Percentiles rank a stretch among this genome's conserved stretches.
phyloP scores from a whole-genome alignment of 2,888 invertebrate species.

The Seira musarum region DNA sequence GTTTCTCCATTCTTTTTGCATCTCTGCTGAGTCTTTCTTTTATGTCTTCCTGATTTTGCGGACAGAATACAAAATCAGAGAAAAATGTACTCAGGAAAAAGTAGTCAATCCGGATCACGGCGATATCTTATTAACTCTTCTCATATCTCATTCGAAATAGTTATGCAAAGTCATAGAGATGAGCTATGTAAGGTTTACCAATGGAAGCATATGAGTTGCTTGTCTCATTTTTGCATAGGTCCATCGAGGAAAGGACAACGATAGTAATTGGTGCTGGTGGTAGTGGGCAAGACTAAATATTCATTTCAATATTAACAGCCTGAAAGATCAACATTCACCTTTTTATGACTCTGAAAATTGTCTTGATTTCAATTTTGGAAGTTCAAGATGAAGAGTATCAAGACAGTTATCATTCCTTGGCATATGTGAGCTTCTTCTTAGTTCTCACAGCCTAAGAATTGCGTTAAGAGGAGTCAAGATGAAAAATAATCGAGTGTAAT shows the following conservation, averaged over 20 bases:
- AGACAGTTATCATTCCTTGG: constrained; percentile 25
- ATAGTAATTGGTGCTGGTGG: background rate
- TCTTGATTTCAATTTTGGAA: constrained; percentile 31
- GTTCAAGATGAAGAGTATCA: background rate
- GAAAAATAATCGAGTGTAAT: constrained; percentile 30
- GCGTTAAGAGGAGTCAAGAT: background rate
- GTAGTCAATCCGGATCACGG: constrained; percentile 59
- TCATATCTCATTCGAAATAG: constrained; percentile 33
- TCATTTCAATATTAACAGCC: constrained; percentile 1
- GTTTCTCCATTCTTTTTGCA: constrained; percentile 12
- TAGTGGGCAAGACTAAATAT: background rate
- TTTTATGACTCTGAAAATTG: constrained; percentile 15
- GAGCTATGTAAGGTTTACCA: constrained; percentile 19
- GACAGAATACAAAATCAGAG: constrained; percentile 55
- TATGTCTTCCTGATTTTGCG: constrained; percentile 56
- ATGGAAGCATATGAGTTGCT: constrained; percentile 16
- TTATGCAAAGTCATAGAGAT: constrained; percentile 6
- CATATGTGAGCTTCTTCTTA: background rate
- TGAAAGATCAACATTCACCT: constrained; percentile 30
- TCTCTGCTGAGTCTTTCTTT: constrained; percentile 23
- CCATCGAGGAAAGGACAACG: constrained; percentile 11
- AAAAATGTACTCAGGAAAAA: constrained; percentile 54
- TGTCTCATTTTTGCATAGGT: background rate
- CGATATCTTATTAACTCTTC: constrained; percentile 57
- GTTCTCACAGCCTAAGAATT: background rate